Conservation (phyloP, 1,140 invertebrate species). For the Drosophila melanica region DNA sequence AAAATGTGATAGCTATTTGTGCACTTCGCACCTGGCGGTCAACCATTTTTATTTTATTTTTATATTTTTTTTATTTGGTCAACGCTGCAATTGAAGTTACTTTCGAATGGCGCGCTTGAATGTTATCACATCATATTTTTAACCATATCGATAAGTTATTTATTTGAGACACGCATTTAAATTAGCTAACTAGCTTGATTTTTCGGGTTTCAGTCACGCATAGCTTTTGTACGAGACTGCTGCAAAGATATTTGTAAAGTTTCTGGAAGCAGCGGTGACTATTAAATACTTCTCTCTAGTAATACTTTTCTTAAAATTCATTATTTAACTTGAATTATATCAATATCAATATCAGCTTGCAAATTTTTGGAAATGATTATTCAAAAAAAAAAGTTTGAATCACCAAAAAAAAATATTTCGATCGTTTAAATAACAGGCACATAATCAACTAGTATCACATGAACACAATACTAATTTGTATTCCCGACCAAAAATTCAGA, state of each 20-base stretch:
- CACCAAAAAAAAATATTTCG: too few species aligned
- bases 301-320: too few species aligned
- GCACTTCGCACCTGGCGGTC: constrained; percentile 68
- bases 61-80: too few species aligned
- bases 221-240: background rate
- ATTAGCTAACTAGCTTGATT: constrained; percentile 35
- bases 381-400: background rate
- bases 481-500: too few species aligned
- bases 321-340: too few species aligned
- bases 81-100: constrained; percentile 72
- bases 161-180: constrained; percentile 66
- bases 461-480: too few species aligned
- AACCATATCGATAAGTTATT: constrained; percentile 60
- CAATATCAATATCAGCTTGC: too few species aligned
- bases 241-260: background rate
- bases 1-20: constrained; percentile 27
- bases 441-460: too few species aligned
- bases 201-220: constrained; percentile 44
- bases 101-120: constrained; percentile 66
- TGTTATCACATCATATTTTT: constrained; percentile 80
- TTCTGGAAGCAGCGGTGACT: background rate
- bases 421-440: too few species aligned
- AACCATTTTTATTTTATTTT: constrained; percentile 52
- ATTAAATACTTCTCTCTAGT: background rate
- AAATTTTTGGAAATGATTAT: too few species aligned